phyloP scores from a whole-genome alignment of 2,797 vertebrate species.

The Moxostoma hubbsi region DNA sequence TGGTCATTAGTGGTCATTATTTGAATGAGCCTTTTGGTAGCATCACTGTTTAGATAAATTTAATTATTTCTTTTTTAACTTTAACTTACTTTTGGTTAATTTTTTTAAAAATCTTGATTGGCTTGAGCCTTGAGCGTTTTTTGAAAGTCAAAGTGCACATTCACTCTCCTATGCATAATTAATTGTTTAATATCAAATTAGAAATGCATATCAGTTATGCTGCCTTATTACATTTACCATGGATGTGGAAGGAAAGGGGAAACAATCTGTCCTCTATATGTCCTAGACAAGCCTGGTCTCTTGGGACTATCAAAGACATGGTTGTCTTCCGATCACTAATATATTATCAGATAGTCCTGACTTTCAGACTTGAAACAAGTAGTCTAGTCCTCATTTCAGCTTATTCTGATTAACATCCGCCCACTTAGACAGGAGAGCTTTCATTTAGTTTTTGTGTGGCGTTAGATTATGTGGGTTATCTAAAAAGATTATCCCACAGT shows the following conservation, averaged over 20 bases:
- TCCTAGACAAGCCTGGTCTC: neutral
- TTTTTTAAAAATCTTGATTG: neutral
- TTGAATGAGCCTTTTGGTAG: constrained; percentile 7
- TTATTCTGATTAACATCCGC: no score
- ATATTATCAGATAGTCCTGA: neutral
- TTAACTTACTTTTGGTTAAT: neutral
- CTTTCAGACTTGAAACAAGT: no score
- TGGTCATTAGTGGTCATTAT: neutral
- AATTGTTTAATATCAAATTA: constrained; percentile 34
- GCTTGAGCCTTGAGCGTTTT: constrained; percentile 14
- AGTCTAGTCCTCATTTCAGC: no score
- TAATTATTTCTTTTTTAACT: constrained; percentile 1
- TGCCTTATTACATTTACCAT: constrained; percentile 45
- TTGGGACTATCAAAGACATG: neutral
- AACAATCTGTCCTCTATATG: constrained; percentile 20
- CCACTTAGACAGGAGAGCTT: no score
- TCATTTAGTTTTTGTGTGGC: no score
- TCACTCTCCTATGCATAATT: constrained; percentile 15
- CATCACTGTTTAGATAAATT: neutral
- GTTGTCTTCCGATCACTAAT: constrained; percentile 1
- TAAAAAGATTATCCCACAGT: no score
- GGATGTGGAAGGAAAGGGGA: constrained; percentile 3
- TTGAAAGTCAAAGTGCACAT: constrained; percentile 6
- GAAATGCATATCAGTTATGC: constrained; percentile 49
- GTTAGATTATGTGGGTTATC: no score